Evolutionary conservation across 2,797 vertebrate species (phyloP).

Genomic region (Pteropus rufus): DNA sequence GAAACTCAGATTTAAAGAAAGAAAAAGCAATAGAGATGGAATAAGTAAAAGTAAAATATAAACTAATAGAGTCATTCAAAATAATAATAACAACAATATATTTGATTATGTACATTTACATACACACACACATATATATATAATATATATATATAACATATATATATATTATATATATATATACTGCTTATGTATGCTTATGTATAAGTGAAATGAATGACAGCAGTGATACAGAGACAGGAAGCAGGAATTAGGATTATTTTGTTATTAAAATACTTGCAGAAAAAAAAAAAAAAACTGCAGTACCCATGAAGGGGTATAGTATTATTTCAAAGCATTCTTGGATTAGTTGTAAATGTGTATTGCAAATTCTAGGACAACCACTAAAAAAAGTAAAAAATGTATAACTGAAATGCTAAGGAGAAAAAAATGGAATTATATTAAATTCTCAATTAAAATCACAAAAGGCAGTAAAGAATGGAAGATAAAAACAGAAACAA

Average conservation of each 20-base stretch:
- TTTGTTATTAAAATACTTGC: not conserved
- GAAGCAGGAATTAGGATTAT: not conserved
- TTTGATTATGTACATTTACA: not conserved
- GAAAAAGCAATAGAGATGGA: not conserved
- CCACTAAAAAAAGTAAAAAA: not conserved
- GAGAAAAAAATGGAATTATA: not conserved
- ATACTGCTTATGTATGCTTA: not conserved
- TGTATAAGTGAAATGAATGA: not conserved
- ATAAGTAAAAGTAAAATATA: not conserved
- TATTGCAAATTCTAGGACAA: not conserved
- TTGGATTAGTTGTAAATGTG: not conserved
- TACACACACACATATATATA: too few relatives aligned
- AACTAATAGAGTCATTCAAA: not conserved
- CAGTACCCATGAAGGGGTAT: not conserved
- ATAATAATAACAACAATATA: not conserved
- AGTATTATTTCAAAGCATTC: not conserved
- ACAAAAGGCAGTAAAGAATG: not conserved
- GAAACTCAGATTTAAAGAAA: not conserved
- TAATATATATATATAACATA: not conserved
- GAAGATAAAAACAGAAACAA: not conserved
- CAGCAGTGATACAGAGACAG: not conserved
- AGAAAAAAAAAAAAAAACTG: too few relatives aligned
- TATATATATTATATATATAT: not conserved
- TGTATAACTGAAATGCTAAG: not conserved
- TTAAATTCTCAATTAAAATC: not conserved